Evolutionary conservation across 2,797 vertebrate genomes (phyloP).

Genomic region (Eulemur rubriventer): DNA sequence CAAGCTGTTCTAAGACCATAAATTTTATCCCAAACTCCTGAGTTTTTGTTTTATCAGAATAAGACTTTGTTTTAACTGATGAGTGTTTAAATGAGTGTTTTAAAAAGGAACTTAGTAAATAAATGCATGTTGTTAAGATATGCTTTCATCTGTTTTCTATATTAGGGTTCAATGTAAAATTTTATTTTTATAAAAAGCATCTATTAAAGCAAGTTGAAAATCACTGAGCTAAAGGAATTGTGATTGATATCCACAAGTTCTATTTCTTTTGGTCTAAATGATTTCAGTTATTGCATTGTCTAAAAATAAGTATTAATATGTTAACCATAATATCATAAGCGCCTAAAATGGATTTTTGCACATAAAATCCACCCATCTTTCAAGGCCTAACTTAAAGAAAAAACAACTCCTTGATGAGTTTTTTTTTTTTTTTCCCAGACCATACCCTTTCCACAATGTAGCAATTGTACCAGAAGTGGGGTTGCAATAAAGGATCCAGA

Average conservation of each 20-base stretch:
- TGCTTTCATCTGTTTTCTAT: not conserved
- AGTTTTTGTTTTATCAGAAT: constrained; percentile 20
- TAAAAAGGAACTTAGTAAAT: not conserved
- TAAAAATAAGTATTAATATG: not conserved
- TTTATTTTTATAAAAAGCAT: not conserved
- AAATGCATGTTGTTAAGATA: not conserved
- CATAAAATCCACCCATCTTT: not conserved
- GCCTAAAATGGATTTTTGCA: not conserved
- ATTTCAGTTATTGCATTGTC: not conserved
- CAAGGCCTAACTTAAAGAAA: not conserved
- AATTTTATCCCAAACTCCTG: not conserved
- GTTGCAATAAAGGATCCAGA: not conserved
- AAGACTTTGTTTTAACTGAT: not conserved
- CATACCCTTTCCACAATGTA: not conserved
- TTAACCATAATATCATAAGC: not conserved
- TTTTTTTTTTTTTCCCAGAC: not conserved
- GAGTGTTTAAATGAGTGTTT: not conserved
- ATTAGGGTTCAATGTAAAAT: not conserved
- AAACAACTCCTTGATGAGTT: not conserved
- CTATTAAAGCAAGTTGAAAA: constrained; percentile 43
- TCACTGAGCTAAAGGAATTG: constrained; percentile 2
- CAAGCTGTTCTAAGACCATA: not conserved
- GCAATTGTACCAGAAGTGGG: not conserved
- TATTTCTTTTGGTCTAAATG: constrained; percentile 26
- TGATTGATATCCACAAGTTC: not conserved